These are phyloP conservation scores for Lophochroa leadbeateri DNA, from an alignment of 2,113 vertebrate species.

Conservation along the genomic window DNA sequence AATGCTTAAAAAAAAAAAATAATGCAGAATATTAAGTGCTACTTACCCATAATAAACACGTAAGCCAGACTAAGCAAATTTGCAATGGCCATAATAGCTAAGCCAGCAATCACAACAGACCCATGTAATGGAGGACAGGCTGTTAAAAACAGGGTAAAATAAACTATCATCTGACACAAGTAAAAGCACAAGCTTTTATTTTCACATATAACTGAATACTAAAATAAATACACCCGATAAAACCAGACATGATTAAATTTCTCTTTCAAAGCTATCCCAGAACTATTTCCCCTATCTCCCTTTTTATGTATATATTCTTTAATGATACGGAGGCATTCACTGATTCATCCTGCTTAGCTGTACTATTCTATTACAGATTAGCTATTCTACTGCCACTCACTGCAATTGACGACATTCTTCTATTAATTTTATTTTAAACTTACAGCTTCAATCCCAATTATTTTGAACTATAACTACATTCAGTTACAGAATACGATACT, in stretches of 20 bases:
- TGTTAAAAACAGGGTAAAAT: conserved; percentile 56
- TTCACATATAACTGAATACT: neutral
- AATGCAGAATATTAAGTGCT: neutral
- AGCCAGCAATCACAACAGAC: conserved; percentile 76
- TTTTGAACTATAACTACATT: neutral
- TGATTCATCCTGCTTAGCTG: neutral
- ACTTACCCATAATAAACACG: conserved; percentile 78
- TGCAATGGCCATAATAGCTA: conserved; percentile 75
- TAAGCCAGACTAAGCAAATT: conserved; percentile 74
- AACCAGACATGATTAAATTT: neutral
- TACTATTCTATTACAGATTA: neutral
- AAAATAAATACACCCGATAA: neutral
- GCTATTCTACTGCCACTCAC: neutral
- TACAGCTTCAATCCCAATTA: neutral
- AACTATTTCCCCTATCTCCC: neutral
- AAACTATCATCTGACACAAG: neutral
- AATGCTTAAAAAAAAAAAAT: neutral
- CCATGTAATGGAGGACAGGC: conserved; percentile 65
- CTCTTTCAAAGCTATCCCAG: neutral
- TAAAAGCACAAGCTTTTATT: neutral
- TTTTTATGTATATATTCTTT: neutral
- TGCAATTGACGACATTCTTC: neutral
- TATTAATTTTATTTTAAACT: neutral
- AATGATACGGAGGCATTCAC: neutral
- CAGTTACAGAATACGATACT: neutral